Conservation (phyloP, 1,140 invertebrate species). For the Onthophagus taurus region DNA sequence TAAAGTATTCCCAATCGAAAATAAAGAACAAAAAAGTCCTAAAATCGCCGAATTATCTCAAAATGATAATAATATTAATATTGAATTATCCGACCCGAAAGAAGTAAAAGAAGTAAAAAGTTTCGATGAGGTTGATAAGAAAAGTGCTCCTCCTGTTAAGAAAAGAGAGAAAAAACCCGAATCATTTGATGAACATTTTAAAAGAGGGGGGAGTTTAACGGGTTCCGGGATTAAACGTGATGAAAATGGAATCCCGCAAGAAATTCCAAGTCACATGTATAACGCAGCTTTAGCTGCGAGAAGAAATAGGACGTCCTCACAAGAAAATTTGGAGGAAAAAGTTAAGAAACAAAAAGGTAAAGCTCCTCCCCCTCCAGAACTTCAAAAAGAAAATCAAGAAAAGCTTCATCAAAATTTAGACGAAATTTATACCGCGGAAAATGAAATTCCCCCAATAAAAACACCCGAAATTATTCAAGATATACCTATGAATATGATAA, state of each 20-base stretch:
- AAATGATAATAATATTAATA: conserved; percentile 34
- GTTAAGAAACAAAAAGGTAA: conserved; percentile 50
- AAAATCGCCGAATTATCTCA: conserved; percentile 32
- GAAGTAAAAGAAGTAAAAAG: conserved; percentile 34
- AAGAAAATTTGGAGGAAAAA: conserved; percentile 32
- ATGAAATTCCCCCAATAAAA: neutral
- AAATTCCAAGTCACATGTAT: conserved; percentile 58
- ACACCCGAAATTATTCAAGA: neutral
- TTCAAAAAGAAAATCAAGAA: conserved; percentile 18
- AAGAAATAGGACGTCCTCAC: conserved; percentile 50
- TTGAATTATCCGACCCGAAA: conserved; percentile 35
- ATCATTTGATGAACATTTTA: neutral
- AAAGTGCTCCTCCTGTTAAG: conserved; percentile 24
- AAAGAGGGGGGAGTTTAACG: conserved; percentile 28
- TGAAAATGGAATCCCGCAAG: conserved; percentile 48
- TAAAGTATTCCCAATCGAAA: conserved; percentile 48
- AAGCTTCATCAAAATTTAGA: conserved; percentile 16
- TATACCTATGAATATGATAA: conserved; percentile 8
- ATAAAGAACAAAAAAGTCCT: conserved; percentile 40
- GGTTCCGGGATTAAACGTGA: conserved; percentile 49
- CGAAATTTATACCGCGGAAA: conserved; percentile 17
- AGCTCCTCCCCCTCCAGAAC: conserved; percentile 56
- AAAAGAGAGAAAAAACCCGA: conserved; percentile 30
- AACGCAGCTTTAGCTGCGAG: conserved; percentile 58
- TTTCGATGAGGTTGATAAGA: conserved; percentile 42